Conservation (phyloP, 2,797 vertebrate species). For the Aulostomus chinensis region DNA sequence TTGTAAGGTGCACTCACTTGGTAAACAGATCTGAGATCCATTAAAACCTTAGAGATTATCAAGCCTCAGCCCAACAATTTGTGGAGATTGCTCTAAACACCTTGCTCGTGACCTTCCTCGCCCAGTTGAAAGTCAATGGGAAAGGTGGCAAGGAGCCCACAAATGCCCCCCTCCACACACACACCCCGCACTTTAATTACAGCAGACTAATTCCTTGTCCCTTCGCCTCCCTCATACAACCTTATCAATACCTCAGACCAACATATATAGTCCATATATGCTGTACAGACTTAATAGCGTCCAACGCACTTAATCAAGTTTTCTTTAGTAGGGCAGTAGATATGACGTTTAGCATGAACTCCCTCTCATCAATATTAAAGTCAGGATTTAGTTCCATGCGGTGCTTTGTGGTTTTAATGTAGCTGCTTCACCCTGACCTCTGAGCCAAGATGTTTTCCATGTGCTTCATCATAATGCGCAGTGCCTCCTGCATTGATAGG, state of each 20-base stretch:
- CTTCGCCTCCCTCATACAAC: slow-evolving; percentile 34
- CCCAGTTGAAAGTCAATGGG: slow-evolving; percentile 73
- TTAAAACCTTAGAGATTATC: slow-evolving; percentile 81
- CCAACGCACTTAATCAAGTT: slow-evolving; percentile 52
- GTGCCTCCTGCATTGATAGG: slow-evolving; percentile 59
- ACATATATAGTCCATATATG: slow-evolving; percentile 55
- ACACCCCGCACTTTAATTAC: slow-evolving; percentile 73
- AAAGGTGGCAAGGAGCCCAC: slow-evolving; percentile 69
- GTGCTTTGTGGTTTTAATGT: slow-evolving; percentile 55
- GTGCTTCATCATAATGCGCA: slow-evolving; percentile 70
- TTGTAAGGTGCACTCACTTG: slow-evolving; percentile 79
- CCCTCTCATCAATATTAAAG: slow-evolving; percentile 69
- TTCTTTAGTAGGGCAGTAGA: slow-evolving; percentile 56
- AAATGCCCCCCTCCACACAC: slow-evolving; percentile 25
- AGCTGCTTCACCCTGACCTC: slow-evolving; percentile 62
- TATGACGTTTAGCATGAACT: slow-evolving; percentile 46
- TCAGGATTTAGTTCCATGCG: slow-evolving; percentile 32
- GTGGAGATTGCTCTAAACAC: slow-evolving; percentile 78
- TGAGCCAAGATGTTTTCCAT: slow-evolving; percentile 59
- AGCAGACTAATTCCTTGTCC: slow-evolving; percentile 37
- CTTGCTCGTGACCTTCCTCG: slow-evolving; percentile 73
- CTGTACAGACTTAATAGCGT: slow-evolving; percentile 46
- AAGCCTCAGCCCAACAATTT: slow-evolving; percentile 80
- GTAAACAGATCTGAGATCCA: slow-evolving; percentile 82
- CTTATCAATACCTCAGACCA: slow-evolving; percentile 57